Evolutionary conservation across 1,140 invertebrate species (phyloP).

Genomic region (Pogonomyrmex californicus): DNA sequence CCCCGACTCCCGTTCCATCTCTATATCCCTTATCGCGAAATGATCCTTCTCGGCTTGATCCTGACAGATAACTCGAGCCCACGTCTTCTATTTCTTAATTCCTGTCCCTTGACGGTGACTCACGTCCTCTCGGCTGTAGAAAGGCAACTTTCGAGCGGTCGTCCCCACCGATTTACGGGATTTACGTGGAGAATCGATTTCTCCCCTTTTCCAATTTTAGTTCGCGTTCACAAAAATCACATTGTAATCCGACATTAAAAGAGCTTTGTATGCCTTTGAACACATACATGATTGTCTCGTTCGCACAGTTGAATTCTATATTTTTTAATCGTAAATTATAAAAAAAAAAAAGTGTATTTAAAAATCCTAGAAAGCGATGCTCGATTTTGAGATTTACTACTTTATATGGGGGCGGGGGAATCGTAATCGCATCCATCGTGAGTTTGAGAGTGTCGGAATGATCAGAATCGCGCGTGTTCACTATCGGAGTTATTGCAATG

Average conservation of each 20-base stretch:
- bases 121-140: background rate
- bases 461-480: background rate
- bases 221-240: background rate
- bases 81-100: conserved; percentile 20
- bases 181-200: background rate
- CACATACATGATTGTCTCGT: no score
- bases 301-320: background rate
- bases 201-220: background rate
- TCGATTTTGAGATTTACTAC: background rate
- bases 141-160: background rate
- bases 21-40: background rate
- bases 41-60: conserved; percentile 23
- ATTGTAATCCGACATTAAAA: background rate
- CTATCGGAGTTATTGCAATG: background rate
- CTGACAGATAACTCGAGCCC: conserved; percentile 5
- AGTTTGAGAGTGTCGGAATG: background rate
- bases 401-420: background rate
- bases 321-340: background rate
- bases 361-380: background rate
- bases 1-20: background rate
- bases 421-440: background rate
- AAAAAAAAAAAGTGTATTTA: background rate
- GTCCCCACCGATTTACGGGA: background rate
- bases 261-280: background rate
- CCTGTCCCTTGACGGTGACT: background rate